These are phyloP conservation scores for Mesorhabditis spiculigera DNA, from an alignment of 2,888 invertebrate species.

Conservation along the genomic window DNA sequence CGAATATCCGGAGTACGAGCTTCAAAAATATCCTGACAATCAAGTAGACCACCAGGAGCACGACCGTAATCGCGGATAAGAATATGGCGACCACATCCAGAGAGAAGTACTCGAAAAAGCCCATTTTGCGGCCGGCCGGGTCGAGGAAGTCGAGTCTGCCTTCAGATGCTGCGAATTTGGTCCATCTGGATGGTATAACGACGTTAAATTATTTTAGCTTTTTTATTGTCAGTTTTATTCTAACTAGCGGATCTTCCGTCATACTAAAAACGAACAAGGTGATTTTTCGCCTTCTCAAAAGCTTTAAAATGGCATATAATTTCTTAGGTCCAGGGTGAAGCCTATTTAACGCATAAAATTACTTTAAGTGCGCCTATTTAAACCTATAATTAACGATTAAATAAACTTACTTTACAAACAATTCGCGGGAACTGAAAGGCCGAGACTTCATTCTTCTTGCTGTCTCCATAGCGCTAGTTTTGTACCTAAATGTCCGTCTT, in stretches of 20 bases:
- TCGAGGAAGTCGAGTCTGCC: constrained; percentile 3
- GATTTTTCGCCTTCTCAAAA: no score
- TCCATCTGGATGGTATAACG: neutral
- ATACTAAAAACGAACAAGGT: no score
- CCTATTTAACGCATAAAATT: no score
- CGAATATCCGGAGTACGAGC: no score
- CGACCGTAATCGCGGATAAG: neutral
- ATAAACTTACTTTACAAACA: neutral
- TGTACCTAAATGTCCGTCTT: neutral
- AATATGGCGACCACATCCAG: neutral
- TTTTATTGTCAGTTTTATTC: no score
- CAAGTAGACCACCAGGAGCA: neutral
- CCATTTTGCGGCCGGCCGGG: neutral
- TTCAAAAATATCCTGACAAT: neutral
- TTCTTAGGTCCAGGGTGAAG: no score
- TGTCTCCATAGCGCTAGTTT: neutral
- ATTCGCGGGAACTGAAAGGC: neutral
- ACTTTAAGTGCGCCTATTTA: no score
- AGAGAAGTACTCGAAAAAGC: neutral
- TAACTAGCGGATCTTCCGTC: no score
- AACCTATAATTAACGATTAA: no score
- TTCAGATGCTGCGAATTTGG: neutral
- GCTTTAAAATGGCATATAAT: no score
- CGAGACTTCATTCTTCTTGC: neutral
- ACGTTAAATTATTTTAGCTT: no score